Percentiles rank a stretch among this genome's conserved stretches.
phyloP scores from a whole-genome alignment of 1,140 invertebrate genomes.

The Orussus abietinus region DNA sequence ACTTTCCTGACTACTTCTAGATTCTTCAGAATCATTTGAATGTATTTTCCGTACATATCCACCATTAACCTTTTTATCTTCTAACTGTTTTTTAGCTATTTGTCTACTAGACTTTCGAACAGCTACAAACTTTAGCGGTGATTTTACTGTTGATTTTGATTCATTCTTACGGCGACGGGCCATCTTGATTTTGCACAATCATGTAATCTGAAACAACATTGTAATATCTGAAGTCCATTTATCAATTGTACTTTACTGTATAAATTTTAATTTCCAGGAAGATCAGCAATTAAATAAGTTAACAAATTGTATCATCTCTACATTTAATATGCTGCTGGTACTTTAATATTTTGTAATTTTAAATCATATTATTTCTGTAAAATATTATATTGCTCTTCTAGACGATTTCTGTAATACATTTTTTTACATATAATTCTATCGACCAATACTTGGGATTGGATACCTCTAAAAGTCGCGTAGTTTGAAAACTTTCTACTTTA shows the following conservation, averaged over 20 bases:
- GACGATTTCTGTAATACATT: no score
- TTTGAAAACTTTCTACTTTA: no score
- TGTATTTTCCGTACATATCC: slow-evolving; percentile 21
- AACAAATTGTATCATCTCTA: background rate
- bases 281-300: background rate
- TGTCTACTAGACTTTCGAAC: slow-evolving; percentile 43
- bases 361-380: no score
- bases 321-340: background rate
- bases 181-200: slow-evolving; percentile 29
- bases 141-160: slow-evolving; percentile 32
- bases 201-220: slow-evolving; percentile 23
- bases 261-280: background rate
- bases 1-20: slow-evolving; percentile 19
- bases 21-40: slow-evolving; percentile 23
- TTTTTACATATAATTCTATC: no score
- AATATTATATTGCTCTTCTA: no score
- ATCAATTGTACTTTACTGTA: background rate
- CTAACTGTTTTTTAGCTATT: slow-evolving; percentile 41
- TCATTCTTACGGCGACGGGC: slow-evolving; percentile 39
- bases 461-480: no score
- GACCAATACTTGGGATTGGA: no score
- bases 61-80: slow-evolving; percentile 35
- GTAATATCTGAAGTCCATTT: slow-evolving; percentile 2
- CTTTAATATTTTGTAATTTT: background rate
- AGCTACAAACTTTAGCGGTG: slow-evolving; percentile 29